Evolutionary conservation across 2,888 invertebrate species (phyloP).

Genomic region (Nephrotoma flavescens): DNA sequence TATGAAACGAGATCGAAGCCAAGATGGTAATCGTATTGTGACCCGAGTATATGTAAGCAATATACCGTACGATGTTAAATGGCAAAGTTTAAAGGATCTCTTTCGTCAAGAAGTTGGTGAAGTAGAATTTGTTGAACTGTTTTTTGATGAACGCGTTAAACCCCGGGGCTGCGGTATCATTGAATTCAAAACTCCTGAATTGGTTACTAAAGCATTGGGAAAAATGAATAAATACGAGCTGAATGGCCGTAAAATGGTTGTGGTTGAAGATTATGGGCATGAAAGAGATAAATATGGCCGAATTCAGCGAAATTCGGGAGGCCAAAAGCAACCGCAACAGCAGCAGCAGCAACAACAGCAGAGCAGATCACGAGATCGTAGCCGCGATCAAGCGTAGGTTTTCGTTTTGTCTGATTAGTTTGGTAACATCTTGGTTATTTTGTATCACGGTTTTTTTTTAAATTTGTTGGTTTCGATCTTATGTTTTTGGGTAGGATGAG

Average conservation of each 20-base stretch:
- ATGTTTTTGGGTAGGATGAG: not conserved
- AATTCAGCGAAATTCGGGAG: slow-evolving; percentile 20
- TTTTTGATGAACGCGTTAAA: slow-evolving; percentile 86
- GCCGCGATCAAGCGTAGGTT: not conserved
- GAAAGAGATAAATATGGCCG: slow-evolving; percentile 58
- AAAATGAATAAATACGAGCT: slow-evolving; percentile 89
- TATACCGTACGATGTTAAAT: slow-evolving; percentile 92
- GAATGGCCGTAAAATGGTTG: slow-evolving; percentile 83
- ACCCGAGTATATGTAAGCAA: slow-evolving; percentile 33
- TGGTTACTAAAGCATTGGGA: slow-evolving; percentile 82
- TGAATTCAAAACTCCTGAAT: slow-evolving; percentile 79
- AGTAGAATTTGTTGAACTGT: slow-evolving; percentile 87
- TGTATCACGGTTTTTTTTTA: not conserved
- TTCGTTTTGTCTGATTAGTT: not conserved
- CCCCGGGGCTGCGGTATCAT: slow-evolving; percentile 92
- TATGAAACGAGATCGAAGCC: slow-evolving; percentile 26
- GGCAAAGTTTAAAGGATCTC: slow-evolving; percentile 93
- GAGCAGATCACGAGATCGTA: not conserved
- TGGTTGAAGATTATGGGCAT: slow-evolving; percentile 71
- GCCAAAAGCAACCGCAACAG: not conserved
- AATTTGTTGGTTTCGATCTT: not conserved
- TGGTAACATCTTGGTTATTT: not conserved
- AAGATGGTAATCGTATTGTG: slow-evolving; percentile 24
- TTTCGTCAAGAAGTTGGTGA: slow-evolving; percentile 58
- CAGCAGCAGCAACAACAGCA: not conserved